Evolutionary conservation across 2,113 vertebrate species (phyloP), one percentile per base, ranked within the genome.

Genomic region (Turdus rufiventris): DNA sequence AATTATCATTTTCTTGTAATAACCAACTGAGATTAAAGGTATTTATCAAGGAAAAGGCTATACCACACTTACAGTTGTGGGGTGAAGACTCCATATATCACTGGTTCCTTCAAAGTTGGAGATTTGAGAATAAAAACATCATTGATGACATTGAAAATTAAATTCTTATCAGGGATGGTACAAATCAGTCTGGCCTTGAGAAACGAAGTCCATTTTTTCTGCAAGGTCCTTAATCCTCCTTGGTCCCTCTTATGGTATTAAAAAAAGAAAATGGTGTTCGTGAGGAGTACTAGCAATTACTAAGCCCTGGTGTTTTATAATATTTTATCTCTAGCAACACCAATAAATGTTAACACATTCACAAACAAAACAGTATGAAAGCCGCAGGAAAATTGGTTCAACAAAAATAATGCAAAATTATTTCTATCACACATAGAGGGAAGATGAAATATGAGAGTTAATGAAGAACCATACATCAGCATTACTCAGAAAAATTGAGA

Each of bases 161-260:
- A 98, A 97, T 98, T 99, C 82, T 98, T 98, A 67, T 99, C 99
- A 0, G 98, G 98, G 96, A 98, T 98, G 82, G 99, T 98, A 94
- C 99, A 99, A 78, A 99, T 98, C 92, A 99, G 97, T 84, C 99
- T 98, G 82, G 99, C 99, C 96, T 99, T 99, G 75, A 99, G 98
- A 97, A 99, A 99, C 14, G 99, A 98, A 2, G 99, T 99, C 99
- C 99, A 99, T 93, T 99, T 99, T 96, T 99, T 99, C 95, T 99
- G 99, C 70, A 99, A 97, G 21, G 98, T 99, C 91, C 99, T 97
- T 92, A 99, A 98, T 45, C 99, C 99, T 3, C 99, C 99, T 76
- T 98, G 98, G 96, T 99, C 99, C 4, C 99, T 98, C 99, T 99
- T 93, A 91, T 50, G 47, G 65, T 54, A 18, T 65, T 26, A n/a